phyloP scores from a whole-genome alignment of 2,888 invertebrate species.

The Heteromyza rotundicornis region DNA sequence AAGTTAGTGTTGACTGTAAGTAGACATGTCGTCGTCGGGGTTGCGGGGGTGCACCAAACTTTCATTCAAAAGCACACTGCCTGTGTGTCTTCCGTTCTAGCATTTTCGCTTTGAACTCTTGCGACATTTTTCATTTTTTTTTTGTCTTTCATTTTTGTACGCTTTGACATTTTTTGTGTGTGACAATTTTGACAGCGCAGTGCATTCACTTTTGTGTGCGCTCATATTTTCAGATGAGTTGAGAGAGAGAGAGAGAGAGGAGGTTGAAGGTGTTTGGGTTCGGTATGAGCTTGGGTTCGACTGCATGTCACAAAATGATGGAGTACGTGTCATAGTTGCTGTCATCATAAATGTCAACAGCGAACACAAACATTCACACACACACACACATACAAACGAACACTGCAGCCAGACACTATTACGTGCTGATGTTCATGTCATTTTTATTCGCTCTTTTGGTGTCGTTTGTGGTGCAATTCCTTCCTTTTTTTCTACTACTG shows the following conservation, averaged over 20 bases:
- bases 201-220: not conserved
- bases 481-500: not conserved
- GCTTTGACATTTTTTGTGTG: slow-evolving; percentile 1
- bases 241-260: no score
- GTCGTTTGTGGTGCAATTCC: not conserved
- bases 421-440: not conserved
- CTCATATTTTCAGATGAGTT: not conserved
- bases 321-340: slow-evolving; percentile 16
- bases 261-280: not conserved
- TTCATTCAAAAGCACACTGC: not conserved
- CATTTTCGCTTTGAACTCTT: not conserved
- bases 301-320: slow-evolving; percentile 22
- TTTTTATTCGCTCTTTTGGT: not conserved
- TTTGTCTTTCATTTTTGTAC: not conserved
- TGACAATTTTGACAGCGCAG: not conserved
- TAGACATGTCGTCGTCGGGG: no score
- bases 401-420: not conserved
- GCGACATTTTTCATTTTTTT: not conserved
- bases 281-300: slow-evolving; percentile 6
- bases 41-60: not conserved
- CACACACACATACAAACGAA: not conserved
- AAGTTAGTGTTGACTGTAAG: slow-evolving; percentile 95
- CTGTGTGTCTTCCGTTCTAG: not conserved
- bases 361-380: not conserved
- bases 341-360: slow-evolving; percentile 26